These are phyloP conservation scores for Acromyrmex echinatior DNA, from an alignment of 1,140 invertebrate species.

Conservation along the genomic window DNA sequence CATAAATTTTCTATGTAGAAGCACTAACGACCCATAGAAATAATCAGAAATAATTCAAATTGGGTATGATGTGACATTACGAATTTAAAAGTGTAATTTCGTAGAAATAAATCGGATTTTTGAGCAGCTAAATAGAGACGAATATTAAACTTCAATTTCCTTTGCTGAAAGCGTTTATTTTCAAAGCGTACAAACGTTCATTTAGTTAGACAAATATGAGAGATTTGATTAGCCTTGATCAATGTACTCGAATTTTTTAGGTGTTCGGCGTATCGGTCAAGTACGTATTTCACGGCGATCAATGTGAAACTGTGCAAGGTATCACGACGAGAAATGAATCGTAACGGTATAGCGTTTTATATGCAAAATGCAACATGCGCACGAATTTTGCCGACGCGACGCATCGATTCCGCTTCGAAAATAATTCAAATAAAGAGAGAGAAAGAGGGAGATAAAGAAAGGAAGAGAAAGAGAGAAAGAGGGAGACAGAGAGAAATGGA, in stretches of 20 bases:
- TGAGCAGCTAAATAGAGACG: not conserved
- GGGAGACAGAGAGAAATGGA: not conserved
- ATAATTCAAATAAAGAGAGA: slow-evolving; percentile 30
- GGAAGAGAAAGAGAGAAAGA: not conserved
- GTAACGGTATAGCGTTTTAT: slow-evolving; percentile 27
- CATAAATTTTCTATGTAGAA: too few species aligned
- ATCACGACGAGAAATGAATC: slow-evolving; percentile 33
- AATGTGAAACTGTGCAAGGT: not conserved
- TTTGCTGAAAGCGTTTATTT: not conserved
- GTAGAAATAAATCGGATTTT: not conserved
- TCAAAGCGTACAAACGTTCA: not conserved
- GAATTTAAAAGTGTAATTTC: too few species aligned
- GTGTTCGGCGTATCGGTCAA: not conserved
- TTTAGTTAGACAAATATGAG: not conserved
- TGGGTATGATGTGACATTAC: too few species aligned
- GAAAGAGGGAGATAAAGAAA: not conserved
- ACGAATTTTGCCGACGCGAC: slow-evolving; percentile 46
- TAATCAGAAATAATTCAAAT: too few species aligned
- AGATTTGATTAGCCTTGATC: not conserved
- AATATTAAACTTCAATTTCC: not conserved
- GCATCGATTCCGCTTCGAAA: slow-evolving; percentile 24
- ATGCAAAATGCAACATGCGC: slow-evolving; percentile 55
- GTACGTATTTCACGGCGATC: not conserved
- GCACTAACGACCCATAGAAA: too few species aligned
- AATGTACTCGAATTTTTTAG: not conserved